A percentile compares a stretch with the other conserved stretches of the same genome.
Conservation (phyloP, 1,140 invertebrate genomes). For the Rhopalosiphum maidis region DNA sequence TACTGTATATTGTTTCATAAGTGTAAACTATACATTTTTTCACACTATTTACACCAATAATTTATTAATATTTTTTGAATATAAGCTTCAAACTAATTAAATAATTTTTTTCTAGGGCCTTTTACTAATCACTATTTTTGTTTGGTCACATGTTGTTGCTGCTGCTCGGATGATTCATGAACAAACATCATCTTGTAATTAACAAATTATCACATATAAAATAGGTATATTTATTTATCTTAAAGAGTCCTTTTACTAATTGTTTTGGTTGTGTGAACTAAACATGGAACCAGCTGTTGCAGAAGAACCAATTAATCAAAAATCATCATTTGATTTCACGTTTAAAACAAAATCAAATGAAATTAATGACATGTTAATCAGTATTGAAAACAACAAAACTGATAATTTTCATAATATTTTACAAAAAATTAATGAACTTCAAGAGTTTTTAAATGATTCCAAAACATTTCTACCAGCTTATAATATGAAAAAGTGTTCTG, state of each 20-base stretch:
- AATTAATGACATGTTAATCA: constrained; percentile 38
- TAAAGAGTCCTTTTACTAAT: neutral
- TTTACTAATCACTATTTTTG: neutral
- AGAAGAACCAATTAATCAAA: neutral
- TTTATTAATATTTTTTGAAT: no score
- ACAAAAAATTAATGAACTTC: constrained; percentile 49
- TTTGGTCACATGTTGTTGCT: constrained; percentile 52
- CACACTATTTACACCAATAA: neutral
- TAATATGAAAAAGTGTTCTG: constrained; percentile 46
- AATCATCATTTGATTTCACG: constrained; percentile 1
- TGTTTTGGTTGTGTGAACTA: neutral
- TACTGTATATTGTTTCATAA: neutral
- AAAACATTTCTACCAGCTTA: constrained; percentile 39
- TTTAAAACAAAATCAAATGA: constrained; percentile 37
- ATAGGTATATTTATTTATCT: neutral
- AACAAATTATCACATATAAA: neutral
- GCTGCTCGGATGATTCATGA: constrained; percentile 34
- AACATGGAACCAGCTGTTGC: neutral
- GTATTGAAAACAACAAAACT: constrained; percentile 5
- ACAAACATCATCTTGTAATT: constrained; percentile 24
- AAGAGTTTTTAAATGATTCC: constrained; percentile 39
- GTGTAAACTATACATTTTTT: neutral
- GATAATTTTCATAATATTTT: constrained; percentile 4
- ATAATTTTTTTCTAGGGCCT: constrained; percentile 19
- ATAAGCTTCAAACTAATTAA: no score